Evolutionary conservation across 2,888 invertebrate species (phyloP).

Genomic region (Acholoe squamosa): DNA sequence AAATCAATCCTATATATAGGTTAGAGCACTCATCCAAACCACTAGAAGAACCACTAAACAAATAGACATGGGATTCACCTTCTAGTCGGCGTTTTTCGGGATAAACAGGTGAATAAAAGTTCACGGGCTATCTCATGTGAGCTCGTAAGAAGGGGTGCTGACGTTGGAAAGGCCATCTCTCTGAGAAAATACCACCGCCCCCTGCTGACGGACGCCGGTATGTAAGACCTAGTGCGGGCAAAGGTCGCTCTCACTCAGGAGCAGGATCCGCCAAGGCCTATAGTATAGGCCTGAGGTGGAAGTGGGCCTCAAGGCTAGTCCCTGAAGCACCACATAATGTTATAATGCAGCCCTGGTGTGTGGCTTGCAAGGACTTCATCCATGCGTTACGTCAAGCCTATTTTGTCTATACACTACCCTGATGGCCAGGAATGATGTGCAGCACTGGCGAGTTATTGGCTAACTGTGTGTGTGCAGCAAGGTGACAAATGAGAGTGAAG

Average conservation of each 20-base stretch:
- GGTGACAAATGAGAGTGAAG: no score
- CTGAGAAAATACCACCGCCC: slow-evolving; percentile 34
- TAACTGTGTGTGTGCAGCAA: no score
- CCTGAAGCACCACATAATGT: no score
- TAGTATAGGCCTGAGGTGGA: no score
- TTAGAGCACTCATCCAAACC: slow-evolving; percentile 19
- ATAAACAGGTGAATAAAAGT: slow-evolving; percentile 15
- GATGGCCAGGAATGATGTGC: no score
- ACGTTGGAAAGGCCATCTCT: slow-evolving; percentile 1
- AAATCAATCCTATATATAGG: neutral
- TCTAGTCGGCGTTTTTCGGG: neutral
- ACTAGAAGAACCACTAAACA: neutral
- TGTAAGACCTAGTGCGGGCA: neutral
- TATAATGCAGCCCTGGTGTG: no score
- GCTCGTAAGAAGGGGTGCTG: neutral
- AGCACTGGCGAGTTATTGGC: no score
- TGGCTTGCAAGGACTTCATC: no score
- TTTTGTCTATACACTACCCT: no score
- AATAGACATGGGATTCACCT: slow-evolving; percentile 29
- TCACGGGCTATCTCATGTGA: neutral
- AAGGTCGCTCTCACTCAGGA: neutral
- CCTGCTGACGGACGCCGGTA: neutral
- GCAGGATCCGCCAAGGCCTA: no score
- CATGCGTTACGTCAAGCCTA: no score
- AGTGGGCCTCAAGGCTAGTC: no score